A percentile compares a stretch with the other conserved stretches of the same genome.
Evolutionary conservation across 2,797 vertebrate species (phyloP).

Genomic region (Enteromius anoplus): DNA sequence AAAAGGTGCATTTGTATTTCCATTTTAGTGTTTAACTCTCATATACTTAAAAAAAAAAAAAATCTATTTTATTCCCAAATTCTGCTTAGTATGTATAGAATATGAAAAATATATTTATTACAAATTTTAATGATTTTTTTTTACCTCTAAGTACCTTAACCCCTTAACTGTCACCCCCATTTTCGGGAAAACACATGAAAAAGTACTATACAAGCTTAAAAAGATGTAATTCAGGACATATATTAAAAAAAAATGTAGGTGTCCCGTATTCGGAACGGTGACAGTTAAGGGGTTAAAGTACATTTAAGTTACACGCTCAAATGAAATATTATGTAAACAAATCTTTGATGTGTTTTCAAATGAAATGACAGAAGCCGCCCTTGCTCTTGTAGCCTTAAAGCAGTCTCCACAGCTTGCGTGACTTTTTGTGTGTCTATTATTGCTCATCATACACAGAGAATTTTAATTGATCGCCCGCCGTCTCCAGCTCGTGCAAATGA

Average conservation of each 20-base stretch:
- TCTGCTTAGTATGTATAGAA: background rate
- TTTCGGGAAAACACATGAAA: too few species aligned
- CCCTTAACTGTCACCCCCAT: too few species aligned
- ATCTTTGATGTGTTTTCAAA: background rate
- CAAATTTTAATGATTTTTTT: background rate
- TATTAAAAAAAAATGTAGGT: too few species aligned
- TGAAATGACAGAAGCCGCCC: background rate
- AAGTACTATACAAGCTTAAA: too few species aligned
- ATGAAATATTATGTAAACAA: background rate
- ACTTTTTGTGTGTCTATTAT: background rate
- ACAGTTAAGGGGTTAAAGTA: too few species aligned
- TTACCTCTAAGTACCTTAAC: background rate
- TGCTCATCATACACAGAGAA: slow-evolving; percentile 21
- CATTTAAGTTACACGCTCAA: background rate
- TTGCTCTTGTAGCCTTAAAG: background rate
- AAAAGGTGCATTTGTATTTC: background rate
- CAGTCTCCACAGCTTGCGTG: background rate
- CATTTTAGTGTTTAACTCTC: background rate
- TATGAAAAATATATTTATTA: background rate
- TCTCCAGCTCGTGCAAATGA: slow-evolving; percentile 17
- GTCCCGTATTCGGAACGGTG: too few species aligned
- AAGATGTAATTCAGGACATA: too few species aligned
- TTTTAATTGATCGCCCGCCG: slow-evolving; percentile 44
- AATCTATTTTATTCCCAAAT: background rate
- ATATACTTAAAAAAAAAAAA: background rate